These are phyloP conservation scores for Mythimna albipuncta DNA, from an alignment of 2,888 invertebrate genomes.

Conservation along the genomic window DNA sequence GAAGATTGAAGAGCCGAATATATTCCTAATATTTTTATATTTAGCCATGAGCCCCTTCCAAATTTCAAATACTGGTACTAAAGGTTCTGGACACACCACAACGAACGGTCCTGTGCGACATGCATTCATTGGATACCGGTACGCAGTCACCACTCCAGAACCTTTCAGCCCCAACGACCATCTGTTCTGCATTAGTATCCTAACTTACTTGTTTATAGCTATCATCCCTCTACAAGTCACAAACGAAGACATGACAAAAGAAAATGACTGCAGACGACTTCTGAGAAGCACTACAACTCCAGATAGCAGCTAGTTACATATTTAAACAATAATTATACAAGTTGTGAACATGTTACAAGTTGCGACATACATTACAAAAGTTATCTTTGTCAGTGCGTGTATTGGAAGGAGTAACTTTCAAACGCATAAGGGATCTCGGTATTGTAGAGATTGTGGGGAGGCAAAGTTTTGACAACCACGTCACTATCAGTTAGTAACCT, in stretches of 20 bases:
- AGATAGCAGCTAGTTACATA: slow-evolving; percentile 47
- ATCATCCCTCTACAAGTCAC: neutral
- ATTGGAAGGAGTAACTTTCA: slow-evolving; percentile 79
- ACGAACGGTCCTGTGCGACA: too few species aligned
- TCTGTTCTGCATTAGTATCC: neutral
- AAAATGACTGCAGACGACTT: slow-evolving; percentile 21
- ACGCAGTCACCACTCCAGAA: too few species aligned
- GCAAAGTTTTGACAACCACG: slow-evolving; percentile 86
- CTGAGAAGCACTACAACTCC: slow-evolving; percentile 18
- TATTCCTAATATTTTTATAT: too few species aligned
- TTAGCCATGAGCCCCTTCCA: too few species aligned
- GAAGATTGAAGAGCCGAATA: too few species aligned
- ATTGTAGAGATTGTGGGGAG: slow-evolving; percentile 77
- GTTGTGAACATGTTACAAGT: slow-evolving; percentile 57
- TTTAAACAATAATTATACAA: slow-evolving; percentile 59
- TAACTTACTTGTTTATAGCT: neutral
- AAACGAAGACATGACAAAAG: neutral
- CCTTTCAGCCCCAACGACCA: too few species aligned
- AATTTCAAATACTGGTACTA: too few species aligned
- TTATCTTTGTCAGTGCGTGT: slow-evolving; percentile 77
- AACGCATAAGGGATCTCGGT: slow-evolving; percentile 84
- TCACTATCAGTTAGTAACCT: slow-evolving; percentile 88
- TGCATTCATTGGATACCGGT: too few species aligned
- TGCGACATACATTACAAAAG: slow-evolving; percentile 69
- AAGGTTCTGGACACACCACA: too few species aligned